Conservation (phyloP, 2,797 vertebrate genomes). For the Sciurus vulgaris region DNA sequence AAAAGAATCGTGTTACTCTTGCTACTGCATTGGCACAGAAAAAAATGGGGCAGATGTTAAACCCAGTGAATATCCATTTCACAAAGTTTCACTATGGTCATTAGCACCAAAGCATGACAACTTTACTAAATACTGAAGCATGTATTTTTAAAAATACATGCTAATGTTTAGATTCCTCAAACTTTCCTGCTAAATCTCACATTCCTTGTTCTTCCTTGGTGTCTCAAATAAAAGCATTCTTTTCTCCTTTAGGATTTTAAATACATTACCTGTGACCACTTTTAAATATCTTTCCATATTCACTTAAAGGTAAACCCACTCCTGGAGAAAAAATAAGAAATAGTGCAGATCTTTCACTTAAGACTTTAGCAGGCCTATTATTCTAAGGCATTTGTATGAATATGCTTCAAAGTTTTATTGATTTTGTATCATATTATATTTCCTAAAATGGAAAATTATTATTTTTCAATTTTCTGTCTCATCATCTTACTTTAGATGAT, state of each 20-base stretch:
- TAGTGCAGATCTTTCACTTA: conserved; percentile 59
- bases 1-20: background rate
- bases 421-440: conserved; percentile 71
- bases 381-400: conserved; percentile 78
- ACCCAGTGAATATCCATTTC: background rate
- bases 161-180: background rate
- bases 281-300: conserved; percentile 65
- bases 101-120: background rate
- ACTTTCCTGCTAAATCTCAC: background rate
- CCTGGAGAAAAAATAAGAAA: conserved; percentile 71
- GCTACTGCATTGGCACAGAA: background rate
- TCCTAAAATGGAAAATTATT: conserved; percentile 78
- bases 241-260: conserved; percentile 71
- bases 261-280: conserved; percentile 67
- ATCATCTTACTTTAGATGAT: conserved; percentile 58
- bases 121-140: background rate
- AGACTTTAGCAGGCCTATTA: conserved; percentile 75
- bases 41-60: background rate
- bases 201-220: conserved; percentile 22
- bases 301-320: conserved; percentile 77
- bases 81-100: background rate
- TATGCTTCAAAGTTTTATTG: conserved; percentile 64
- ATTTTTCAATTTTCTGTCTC: conserved; percentile 71
- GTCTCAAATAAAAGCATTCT: conserved; percentile 69
- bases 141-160: background rate